phyloP scores from a whole-genome alignment of 1,140 invertebrate genomes.

The Saxidomus purpurata region DNA sequence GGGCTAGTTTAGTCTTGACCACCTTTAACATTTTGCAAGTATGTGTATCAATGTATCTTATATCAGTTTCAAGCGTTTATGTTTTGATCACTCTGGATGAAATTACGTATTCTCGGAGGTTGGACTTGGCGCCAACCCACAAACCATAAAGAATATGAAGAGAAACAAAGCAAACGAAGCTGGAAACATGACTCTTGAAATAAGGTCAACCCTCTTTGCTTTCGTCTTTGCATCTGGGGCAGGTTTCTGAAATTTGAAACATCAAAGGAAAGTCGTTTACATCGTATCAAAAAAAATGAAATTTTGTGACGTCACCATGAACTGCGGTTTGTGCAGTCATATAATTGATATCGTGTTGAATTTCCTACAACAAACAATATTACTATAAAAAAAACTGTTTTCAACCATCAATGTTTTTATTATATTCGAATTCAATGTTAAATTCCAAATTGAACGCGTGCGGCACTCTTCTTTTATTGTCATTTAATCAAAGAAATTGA shows the following conservation, averaged over 20 bases:
- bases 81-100: no score
- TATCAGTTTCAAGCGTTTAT: no score
- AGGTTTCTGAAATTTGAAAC: neutral
- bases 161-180: constrained; percentile 9
- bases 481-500: no score
- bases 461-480: no score
- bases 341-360: neutral
- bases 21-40: no score
- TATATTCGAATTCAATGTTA: no score
- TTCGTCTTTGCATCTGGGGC: neutral
- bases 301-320: neutral
- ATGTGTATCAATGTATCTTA: no score
- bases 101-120: no score
- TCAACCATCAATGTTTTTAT: no score
- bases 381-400: neutral
- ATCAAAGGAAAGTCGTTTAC: neutral
- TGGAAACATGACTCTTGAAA: constrained; percentile 17
- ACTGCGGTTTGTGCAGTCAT: neutral
- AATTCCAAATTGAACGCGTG: no score
- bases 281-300: neutral
- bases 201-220: constrained; percentile 27
- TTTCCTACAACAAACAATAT: neutral
- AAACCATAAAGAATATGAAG: constrained; percentile 30
- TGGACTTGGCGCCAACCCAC: no score
- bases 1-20: no score